Evolutionary conservation across 2,888 invertebrate species (phyloP), one percentile per base, ranked within the genome.

Genomic region (Andrena camellia): DNA sequence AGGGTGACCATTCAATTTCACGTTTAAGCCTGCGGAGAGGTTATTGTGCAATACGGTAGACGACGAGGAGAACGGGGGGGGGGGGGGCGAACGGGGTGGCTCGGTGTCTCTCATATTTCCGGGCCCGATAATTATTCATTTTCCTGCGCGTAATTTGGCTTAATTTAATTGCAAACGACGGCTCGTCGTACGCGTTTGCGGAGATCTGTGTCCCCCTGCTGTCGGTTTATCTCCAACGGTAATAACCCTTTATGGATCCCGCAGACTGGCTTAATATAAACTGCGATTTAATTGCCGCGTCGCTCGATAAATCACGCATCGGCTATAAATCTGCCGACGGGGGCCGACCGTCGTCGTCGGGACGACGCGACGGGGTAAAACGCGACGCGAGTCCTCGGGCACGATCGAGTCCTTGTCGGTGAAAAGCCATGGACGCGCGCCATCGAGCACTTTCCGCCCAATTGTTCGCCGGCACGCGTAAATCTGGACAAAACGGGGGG

Each of bases 101-200:
- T 23, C 50, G 17, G 50, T 78, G 78, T 72, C 72, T 77, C 82
- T 74, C 78, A 48, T 68, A 68, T 89, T 87, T 83, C 83, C 73
- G 76, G 60, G 73, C 73, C 74, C 74, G 81, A 88, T 89, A 87
- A 90, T 91, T 90, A 91, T 89, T 90, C 85, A 89, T 88, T 90
- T 89, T 86, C 84, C 87, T 76, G 81, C 78, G 78, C 80, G 87
- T 89, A 90, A 90, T 91, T 90, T 85, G 79, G 86, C 87, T 90
- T 87, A 85, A 91, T 91, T 91, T 90, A 88, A 90, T 91, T 90
- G 88, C 84, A 81, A 91, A 84, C 86, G 81, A 77, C 71, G 82
- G 72, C 52, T 82, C 72, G 78, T 74, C 62, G 81, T 71, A 69
- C 62, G 81, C 70, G 69, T 79, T 80, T 74, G 78, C 73, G 62